Percentiles rank a stretch among this genome's conserved stretches.
These are phyloP conservation scores for Bergia puertoricense DNA, from an alignment of 92 coral and sea anemone genomes.

Conservation along the genomic window DNA sequence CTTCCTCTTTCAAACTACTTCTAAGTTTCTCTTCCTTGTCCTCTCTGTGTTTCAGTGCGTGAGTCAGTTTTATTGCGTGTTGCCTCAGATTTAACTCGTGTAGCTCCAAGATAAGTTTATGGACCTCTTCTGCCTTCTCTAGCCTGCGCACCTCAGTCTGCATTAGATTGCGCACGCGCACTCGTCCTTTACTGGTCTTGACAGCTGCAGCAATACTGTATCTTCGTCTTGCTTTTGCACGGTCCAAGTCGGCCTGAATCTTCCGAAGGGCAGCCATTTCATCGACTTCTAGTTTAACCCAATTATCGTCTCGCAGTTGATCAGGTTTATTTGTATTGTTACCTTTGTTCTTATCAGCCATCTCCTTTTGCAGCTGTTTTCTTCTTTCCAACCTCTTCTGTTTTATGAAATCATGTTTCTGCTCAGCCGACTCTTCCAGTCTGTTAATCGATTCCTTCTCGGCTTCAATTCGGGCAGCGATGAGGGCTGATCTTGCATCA, in stretches of 20 bases:
- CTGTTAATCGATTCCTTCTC: slow-evolving; percentile 62
- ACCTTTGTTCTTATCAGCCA: neutral
- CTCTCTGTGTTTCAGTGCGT: slow-evolving; percentile 75
- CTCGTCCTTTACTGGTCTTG: slow-evolving; percentile 57
- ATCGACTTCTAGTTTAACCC: slow-evolving; percentile 47
- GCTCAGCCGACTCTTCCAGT: slow-evolving; percentile 64
- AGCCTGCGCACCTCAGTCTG: slow-evolving; percentile 69
- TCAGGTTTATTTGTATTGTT: slow-evolving; percentile 15
- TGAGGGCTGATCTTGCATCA: slow-evolving; percentile 72
- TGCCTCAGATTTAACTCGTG: slow-evolving; percentile 64
- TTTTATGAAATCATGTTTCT: slow-evolving; percentile 65
- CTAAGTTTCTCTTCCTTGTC: slow-evolving; percentile 56
- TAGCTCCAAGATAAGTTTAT: slow-evolving; percentile 67
- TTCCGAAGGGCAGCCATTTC: slow-evolving; percentile 73
- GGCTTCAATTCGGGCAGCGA: slow-evolving; percentile 71
- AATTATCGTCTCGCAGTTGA: slow-evolving; percentile 24
- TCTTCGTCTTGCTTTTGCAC: slow-evolving; percentile 77
- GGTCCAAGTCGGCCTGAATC: slow-evolving; percentile 79
- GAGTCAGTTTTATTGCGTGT: slow-evolving; percentile 63
- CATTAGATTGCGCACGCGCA: slow-evolving; percentile 65
- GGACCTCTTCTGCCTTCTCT: slow-evolving; percentile 81
- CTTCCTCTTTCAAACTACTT: slow-evolving; percentile 47
- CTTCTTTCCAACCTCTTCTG: slow-evolving; percentile 64
- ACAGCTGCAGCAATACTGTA: slow-evolving; percentile 55
- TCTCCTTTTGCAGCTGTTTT: slow-evolving; percentile 7